Conservation (phyloP, 2,113 vertebrate genomes). For the Osmerus eperlanus region DNA sequence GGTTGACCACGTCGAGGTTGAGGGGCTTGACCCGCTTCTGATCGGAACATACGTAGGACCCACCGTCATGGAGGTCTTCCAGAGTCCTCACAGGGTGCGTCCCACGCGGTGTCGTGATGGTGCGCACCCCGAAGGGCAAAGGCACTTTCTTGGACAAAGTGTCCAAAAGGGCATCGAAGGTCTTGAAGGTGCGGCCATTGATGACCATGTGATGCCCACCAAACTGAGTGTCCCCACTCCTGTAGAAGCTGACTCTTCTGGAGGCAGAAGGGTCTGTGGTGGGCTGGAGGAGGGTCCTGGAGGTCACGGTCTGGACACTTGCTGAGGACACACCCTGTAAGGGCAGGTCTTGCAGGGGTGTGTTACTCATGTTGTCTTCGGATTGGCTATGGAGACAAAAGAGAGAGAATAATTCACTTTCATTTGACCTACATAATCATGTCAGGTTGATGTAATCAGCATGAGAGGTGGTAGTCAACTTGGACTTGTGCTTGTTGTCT, state of each 20-base stretch:
- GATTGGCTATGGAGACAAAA: conserved; percentile 43
- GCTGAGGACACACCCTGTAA: conserved; percentile 65
- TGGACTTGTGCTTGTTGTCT: no score
- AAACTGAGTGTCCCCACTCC: conserved; percentile 92
- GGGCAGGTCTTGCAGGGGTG: conserved; percentile 66
- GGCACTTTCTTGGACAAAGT: conserved; percentile 88
- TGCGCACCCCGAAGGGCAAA: conserved; percentile 93
- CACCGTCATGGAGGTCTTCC: conserved; percentile 88
- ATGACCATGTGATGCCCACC: conserved; percentile 85
- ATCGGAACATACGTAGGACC: conserved; percentile 91
- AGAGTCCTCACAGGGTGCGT: conserved; percentile 77
- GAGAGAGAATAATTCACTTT: conserved; percentile 7
- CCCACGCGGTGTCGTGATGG: conserved; percentile 88
- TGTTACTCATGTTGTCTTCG: conserved; percentile 71
- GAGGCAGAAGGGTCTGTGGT: conserved; percentile 72
- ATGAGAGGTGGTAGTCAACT: no score
- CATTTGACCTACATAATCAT: not conserved
- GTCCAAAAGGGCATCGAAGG: conserved; percentile 89
- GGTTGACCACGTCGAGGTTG: conserved; percentile 78
- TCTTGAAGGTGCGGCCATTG: conserved; percentile 87
- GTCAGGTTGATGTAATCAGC: no score
- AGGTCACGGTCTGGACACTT: conserved; percentile 66
- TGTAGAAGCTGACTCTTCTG: conserved; percentile 92
- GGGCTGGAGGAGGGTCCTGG: conserved; percentile 49
- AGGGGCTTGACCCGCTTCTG: conserved; percentile 85